Conservation (phyloP, 2,113 vertebrate species). For the Argyrosomus japonicus region DNA sequence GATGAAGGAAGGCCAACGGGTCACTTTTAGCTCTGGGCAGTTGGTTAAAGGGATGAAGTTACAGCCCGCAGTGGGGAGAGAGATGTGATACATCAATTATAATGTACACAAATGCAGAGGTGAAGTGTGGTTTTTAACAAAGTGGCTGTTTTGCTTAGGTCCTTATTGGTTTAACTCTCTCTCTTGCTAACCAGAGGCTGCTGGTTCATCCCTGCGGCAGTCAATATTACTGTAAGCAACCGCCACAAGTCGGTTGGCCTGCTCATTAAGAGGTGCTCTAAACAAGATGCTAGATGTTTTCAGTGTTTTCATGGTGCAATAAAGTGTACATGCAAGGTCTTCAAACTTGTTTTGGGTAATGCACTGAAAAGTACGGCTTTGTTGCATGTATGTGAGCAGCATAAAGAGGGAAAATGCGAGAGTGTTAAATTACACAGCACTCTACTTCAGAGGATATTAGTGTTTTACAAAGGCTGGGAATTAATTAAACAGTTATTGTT, state of each 20-base stretch:
- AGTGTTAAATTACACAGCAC: slow-evolving; percentile 5
- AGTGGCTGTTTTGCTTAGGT: not conserved
- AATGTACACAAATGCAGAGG: not conserved
- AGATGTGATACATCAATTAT: slow-evolving; percentile 38
- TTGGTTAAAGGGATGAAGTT: slow-evolving; percentile 46
- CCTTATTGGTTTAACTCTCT: not conserved
- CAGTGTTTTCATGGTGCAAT: not conserved
- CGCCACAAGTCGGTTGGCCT: not conserved
- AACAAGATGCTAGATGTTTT: not conserved
- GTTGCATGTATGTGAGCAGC: not conserved
- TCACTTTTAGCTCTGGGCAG: slow-evolving; percentile 51
- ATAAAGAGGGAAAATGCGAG: not conserved
- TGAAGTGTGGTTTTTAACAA: not conserved
- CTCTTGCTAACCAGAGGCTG: not conserved
- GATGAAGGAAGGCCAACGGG: slow-evolving; percentile 44
- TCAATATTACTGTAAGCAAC: not conserved
- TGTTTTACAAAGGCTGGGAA: not conserved
- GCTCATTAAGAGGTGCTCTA: not conserved
- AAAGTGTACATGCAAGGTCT: not conserved
- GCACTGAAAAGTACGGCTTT: not conserved
- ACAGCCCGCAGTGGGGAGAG: slow-evolving; percentile 34
- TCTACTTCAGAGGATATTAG: not conserved
- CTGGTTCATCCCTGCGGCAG: slow-evolving; percentile 3
- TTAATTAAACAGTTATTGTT: too few relatives aligned
- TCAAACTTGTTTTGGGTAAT: not conserved